Conservation (phyloP, 2,113 vertebrate genomes). For the Aegotheles bennettii region DNA sequence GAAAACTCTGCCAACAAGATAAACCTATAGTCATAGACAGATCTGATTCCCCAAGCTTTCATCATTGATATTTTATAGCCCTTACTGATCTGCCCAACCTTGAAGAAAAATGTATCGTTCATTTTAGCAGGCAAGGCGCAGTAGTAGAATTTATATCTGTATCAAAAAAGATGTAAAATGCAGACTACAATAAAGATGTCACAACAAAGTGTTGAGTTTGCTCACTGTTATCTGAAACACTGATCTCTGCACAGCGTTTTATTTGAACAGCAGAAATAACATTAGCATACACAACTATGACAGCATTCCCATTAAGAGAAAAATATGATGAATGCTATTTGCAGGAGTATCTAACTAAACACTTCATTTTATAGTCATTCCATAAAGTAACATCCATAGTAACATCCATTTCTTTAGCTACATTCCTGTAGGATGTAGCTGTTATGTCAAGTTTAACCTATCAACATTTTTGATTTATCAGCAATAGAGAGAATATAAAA, state of each 20-base stretch:
- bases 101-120: conserved; percentile 78
- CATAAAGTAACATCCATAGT: background rate
- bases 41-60: conserved; percentile 69
- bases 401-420: background rate
- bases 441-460: background rate
- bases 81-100: conserved; percentile 63
- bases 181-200: conserved; percentile 9
- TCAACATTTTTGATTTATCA: background rate
- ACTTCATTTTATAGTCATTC: background rate
- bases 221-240: background rate
- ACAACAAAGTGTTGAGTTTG: conserved; percentile 12
- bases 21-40: conserved; percentile 59
- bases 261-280: background rate
- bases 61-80: conserved; percentile 83
- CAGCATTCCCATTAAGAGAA: background rate
- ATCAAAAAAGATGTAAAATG: conserved; percentile 29
- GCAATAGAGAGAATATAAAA: background rate
- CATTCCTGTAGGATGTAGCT: background rate
- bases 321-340: background rate
- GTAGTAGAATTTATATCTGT: conserved; percentile 58
- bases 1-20: conserved; percentile 31
- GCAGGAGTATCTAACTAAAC: background rate
- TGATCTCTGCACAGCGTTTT: background rate
- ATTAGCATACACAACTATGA: background rate
- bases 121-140: conserved; percentile 66